Evolutionary conservation across 2,888 invertebrate genomes (phyloP).

Genomic region (Bruchidius siliquastri): DNA sequence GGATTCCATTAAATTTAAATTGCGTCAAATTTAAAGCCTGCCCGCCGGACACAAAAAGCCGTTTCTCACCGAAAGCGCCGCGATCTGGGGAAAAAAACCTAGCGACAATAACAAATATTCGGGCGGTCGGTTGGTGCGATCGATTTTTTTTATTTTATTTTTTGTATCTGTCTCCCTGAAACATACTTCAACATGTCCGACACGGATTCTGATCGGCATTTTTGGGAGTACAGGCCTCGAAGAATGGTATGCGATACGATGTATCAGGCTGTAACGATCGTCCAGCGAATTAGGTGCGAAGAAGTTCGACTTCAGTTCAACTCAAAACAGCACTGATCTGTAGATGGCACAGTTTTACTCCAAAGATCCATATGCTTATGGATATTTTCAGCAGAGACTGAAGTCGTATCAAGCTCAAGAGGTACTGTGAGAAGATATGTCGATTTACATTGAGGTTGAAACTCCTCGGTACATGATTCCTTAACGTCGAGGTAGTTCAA

Average conservation of each 20-base stretch:
- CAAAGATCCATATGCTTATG: too few relatives aligned
- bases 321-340: too few relatives aligned
- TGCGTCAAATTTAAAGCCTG: constrained; percentile 35
- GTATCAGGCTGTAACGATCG: too few relatives aligned
- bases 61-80: constrained; percentile 28
- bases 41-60: constrained; percentile 28
- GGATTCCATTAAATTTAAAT: constrained; percentile 37
- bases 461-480: too few relatives aligned
- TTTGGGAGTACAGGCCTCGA: not conserved
- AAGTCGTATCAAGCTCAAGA: too few relatives aligned
- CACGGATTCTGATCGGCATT: constrained; percentile 6
- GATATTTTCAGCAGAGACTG: too few relatives aligned
- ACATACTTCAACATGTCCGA: constrained; percentile 3
- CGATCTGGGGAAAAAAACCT: constrained; percentile 23
- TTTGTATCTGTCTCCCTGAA: constrained; percentile 9
- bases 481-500: too few relatives aligned
- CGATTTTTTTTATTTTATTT: constrained; percentile 20
- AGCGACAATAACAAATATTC: constrained; percentile 15
- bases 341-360: too few relatives aligned
- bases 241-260: not conserved
- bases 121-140: constrained; percentile 15
- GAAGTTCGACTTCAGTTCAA: not conserved
- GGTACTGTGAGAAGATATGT: too few relatives aligned
- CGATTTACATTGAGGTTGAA: too few relatives aligned
- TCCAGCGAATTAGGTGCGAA: not conserved